Evolutionary conservation across 2,888 invertebrate genomes (phyloP).

Genomic region (Salticus scenicus): DNA sequence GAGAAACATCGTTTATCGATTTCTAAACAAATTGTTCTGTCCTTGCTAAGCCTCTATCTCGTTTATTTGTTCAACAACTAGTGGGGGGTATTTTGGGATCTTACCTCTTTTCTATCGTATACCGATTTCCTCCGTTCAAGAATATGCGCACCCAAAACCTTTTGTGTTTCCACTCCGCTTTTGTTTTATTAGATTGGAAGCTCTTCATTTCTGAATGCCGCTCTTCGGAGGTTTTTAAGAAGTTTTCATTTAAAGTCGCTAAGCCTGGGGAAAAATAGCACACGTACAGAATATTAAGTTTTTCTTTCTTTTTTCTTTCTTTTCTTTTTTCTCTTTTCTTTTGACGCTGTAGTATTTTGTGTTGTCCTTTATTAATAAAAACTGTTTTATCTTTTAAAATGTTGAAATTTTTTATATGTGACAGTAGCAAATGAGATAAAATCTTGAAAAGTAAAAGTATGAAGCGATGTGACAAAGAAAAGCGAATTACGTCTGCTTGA

Average conservation of each 20-base stretch:
- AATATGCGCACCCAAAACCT: not conserved
- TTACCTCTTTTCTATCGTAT: not conserved
- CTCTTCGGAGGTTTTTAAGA: not conserved
- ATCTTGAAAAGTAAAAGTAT: no score
- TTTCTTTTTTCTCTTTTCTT: not conserved
- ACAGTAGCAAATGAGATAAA: no score
- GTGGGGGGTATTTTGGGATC: not conserved
- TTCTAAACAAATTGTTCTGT: not conserved
- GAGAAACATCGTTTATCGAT: slow-evolving; percentile 2
- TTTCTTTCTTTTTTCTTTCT: not conserved
- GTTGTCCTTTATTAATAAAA: no score
- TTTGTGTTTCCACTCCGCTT: not conserved
- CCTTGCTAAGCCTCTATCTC: not conserved
- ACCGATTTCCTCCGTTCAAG: not conserved
- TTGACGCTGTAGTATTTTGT: not conserved
- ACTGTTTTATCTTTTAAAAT: no score
- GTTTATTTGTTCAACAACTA: not conserved
- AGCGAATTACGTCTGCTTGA: no score
- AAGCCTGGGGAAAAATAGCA: not conserved
- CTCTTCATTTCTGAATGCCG: not conserved
- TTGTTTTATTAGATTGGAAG: not conserved
- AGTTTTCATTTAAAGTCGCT: not conserved
- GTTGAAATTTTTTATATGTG: no score
- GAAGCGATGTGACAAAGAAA: no score
- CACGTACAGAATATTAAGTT: not conserved